Evolutionary conservation across 2,113 vertebrate genomes (phyloP).

Genomic region (Neogobius melanostomus): DNA sequence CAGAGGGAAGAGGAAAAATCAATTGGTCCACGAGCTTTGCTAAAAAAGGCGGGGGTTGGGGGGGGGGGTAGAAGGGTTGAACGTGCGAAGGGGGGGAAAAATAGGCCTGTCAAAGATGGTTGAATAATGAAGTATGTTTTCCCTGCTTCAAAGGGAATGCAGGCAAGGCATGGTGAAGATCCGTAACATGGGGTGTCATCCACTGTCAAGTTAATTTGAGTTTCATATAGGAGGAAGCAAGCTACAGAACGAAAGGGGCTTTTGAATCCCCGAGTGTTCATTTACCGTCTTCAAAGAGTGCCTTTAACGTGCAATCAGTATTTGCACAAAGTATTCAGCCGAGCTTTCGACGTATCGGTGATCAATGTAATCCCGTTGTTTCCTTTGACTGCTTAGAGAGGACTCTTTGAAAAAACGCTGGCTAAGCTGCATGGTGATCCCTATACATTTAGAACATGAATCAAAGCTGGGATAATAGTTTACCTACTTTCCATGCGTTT

Average conservation of each 20-base stretch:
- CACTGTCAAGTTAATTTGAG: slow-evolving; percentile 46
- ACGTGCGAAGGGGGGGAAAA: not conserved
- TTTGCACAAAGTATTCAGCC: slow-evolving; percentile 25
- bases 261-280: slow-evolving; percentile 24
- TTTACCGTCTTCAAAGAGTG: slow-evolving; percentile 21
- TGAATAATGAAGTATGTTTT: slow-evolving; percentile 64
- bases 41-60: slow-evolving; percentile 38
- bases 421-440: not conserved
- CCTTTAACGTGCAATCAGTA: slow-evolving; percentile 31
- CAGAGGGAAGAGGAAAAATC: slow-evolving; percentile 56
- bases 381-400: not conserved
- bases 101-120: slow-evolving; percentile 46
- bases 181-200: slow-evolving; percentile 29
- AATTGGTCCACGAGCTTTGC: slow-evolving; percentile 63
- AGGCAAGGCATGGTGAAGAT: slow-evolving; percentile 36
- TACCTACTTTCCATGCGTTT: not conserved
- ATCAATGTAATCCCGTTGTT: slow-evolving; percentile 10
- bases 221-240: slow-evolving; percentile 25
- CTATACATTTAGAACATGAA: not conserved
- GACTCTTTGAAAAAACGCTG: slow-evolving; percentile 1
- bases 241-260: not conserved
- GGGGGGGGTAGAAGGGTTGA: not conserved
- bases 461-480: not conserved
- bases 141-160: slow-evolving; percentile 56
- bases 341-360: slow-evolving; percentile 3